Base-by-base conservation (phyloP, 1,140 invertebrate genomes). In the Cheumatopsyche charites region DNA sequence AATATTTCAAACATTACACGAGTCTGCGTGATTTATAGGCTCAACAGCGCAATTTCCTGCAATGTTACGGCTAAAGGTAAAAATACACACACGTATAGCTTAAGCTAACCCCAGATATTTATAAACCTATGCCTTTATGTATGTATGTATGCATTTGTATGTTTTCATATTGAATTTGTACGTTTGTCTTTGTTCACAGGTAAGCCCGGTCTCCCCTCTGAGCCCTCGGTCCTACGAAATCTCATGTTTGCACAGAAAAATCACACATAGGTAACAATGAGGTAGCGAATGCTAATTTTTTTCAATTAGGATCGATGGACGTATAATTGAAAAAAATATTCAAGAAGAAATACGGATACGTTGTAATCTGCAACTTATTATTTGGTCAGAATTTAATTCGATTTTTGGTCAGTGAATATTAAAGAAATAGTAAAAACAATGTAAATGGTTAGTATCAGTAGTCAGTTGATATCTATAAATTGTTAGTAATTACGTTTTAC, bases 1-100 rank as follows among this genome's bases (percentile, higher is more conserved):
- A 75, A 75, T 75, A 75, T 75, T 72, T 75, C 74, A 75, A 75
- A 75, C 74, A 75, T 75, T 75, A 75, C 74, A 75, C 71, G 74
- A 68, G 63, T 69, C 67, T 25, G 74, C 67, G 71, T 73, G 74
- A 75, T 75, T 75, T 75, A 75, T 72, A 69, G 68, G 62, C 58
- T 75, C 71, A 75, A 75, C 74, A 73, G 71, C 71, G 74, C 74
- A 75, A 75, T 75, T 75, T 75, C 74, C 74, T 75, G 71, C 74
- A 67, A 68, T 69, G 70, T 66, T 70, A 70, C 73, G 66, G 62
- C 67, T 68, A 68, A 68, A 68, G 66, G 66, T 68, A 68, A 68
- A 55, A 68, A 55, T 29, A 55, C 21, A 66, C 43, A 66, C 43
- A 66, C 42, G 43, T 15, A 66, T 15, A 42, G n/a, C n/a, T n/a